Conservation (phyloP, 2,113 vertebrate species). For the Ivindomyrus marchei region DNA sequence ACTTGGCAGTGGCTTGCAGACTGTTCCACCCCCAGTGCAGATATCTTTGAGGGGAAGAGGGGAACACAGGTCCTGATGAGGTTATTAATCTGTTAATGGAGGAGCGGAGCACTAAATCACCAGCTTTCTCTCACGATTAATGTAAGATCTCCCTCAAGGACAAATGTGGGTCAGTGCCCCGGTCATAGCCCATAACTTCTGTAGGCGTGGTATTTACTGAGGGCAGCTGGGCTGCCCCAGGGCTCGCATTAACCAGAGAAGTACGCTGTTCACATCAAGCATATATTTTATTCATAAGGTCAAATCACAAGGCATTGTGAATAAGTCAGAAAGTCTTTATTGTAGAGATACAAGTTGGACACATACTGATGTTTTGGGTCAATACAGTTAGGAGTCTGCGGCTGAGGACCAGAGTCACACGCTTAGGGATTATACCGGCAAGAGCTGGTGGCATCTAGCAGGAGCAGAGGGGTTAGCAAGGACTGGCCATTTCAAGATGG, state of each 20-base stretch:
- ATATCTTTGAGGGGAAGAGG: not conserved
- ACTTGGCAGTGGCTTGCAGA: not conserved
- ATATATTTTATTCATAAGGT: conserved; percentile 94
- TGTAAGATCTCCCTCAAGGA: not conserved
- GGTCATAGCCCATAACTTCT: not conserved
- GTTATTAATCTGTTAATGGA: not conserved
- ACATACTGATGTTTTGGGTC: conserved; percentile 59
- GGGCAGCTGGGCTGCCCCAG: not conserved
- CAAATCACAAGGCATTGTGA: conserved; percentile 72
- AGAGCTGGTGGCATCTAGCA: not conserved
- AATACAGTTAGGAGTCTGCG: conserved; percentile 62
- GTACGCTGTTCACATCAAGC: conserved; percentile 75
- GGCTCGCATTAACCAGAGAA: not conserved
- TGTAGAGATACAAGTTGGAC: conserved; percentile 67
- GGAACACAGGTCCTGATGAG: not conserved
- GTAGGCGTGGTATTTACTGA: not conserved
- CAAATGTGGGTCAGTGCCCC: not conserved
- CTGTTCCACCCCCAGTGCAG: not conserved
- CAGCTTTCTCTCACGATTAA: not conserved
- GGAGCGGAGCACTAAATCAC: not conserved
- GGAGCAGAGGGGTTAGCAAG: conserved; percentile 1
- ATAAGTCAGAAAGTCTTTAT: conserved; percentile 54
- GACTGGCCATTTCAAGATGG: not conserved
- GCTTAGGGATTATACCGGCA: not conserved
- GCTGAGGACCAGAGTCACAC: conserved; percentile 49